A percentile compares a stretch with the other conserved stretches of the same genome.
Evolutionary conservation across 2,888 invertebrate species (phyloP).

Genomic region (Lepidocyrtoides sp.): DNA sequence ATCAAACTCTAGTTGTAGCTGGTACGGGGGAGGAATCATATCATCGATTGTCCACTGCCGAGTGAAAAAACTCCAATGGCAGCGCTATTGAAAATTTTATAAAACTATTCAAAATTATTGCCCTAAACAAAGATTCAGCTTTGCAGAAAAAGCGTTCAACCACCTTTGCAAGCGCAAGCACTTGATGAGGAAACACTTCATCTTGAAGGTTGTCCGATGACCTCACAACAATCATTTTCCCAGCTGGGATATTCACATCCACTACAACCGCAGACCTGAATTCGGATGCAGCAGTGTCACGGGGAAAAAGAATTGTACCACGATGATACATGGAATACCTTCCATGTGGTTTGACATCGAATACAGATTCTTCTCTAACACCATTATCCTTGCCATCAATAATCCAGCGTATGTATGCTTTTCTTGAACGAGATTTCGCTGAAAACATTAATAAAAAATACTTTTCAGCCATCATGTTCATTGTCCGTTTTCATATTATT

Average conservation of each 20-base stretch:
- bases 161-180: conserved; percentile 78
- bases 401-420: conserved; percentile 83
- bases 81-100: no score
- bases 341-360: conserved; percentile 79
- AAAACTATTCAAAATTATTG: no score
- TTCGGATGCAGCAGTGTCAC: conserved; percentile 39
- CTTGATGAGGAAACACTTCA: conserved; percentile 82
- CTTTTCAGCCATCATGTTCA: no score
- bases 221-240: conserved; percentile 79
- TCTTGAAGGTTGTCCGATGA: conserved; percentile 62
- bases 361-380: conserved; percentile 77
- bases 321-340: conserved; percentile 80
- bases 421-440: conserved; percentile 65
- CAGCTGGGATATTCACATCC: conserved; percentile 80
- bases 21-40: conserved; percentile 82
- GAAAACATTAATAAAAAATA: neutral
- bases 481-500: neutral
- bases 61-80: conserved; percentile 84
- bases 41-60: conserved; percentile 79
- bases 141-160: no score
- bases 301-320: conserved; percentile 82
- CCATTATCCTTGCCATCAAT: conserved; percentile 71
- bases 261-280: conserved; percentile 81
- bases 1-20: conserved; percentile 76
- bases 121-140: no score